A percentile compares a stretch with the other conserved stretches of the same genome.
phyloP scores from a whole-genome alignment of 2,888 invertebrate genomes.

The Acrocera orbiculus region DNA sequence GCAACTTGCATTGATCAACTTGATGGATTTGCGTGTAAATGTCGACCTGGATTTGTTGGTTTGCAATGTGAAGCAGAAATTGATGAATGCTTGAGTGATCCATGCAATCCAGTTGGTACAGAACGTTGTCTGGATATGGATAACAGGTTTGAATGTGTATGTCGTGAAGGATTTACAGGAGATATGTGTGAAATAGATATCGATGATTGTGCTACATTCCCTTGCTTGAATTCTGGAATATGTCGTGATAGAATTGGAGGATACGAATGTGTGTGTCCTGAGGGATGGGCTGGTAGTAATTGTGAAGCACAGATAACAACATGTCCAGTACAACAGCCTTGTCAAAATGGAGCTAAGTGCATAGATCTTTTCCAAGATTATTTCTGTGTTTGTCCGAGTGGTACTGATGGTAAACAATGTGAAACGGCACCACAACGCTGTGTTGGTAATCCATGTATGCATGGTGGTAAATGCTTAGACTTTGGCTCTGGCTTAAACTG shows the following conservation, averaged over 20 bases:
- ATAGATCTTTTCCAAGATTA: constrained; percentile 69
- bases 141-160: constrained; percentile 72
- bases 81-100: constrained; percentile 80
- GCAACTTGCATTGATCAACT: constrained; percentile 73
- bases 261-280: constrained; percentile 64
- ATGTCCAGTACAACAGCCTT: constrained; percentile 62
- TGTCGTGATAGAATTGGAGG: constrained; percentile 74
- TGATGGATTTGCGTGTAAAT: constrained; percentile 83
- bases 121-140: constrained; percentile 78
- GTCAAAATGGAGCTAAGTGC: constrained; percentile 82
- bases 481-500: constrained; percentile 91
- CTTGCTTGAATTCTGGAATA: constrained; percentile 76
- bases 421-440: constrained; percentile 85
- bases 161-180: constrained; percentile 77
- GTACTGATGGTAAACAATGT: constrained; percentile 92
- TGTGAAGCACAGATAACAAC: constrained; percentile 79
- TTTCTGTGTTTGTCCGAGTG: constrained; percentile 58
- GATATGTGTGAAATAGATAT: constrained; percentile 68
- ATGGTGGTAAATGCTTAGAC: constrained; percentile 88
- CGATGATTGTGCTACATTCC: constrained; percentile 69
- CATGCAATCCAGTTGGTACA: constrained; percentile 79
- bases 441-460: constrained; percentile 64
- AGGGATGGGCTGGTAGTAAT: constrained; percentile 72
- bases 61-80: constrained; percentile 87
- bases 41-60: constrained; percentile 81